These are phyloP conservation scores for Rotaria macrura DNA, from an alignment of 2,888 invertebrate genomes.

Conservation along the genomic window DNA sequence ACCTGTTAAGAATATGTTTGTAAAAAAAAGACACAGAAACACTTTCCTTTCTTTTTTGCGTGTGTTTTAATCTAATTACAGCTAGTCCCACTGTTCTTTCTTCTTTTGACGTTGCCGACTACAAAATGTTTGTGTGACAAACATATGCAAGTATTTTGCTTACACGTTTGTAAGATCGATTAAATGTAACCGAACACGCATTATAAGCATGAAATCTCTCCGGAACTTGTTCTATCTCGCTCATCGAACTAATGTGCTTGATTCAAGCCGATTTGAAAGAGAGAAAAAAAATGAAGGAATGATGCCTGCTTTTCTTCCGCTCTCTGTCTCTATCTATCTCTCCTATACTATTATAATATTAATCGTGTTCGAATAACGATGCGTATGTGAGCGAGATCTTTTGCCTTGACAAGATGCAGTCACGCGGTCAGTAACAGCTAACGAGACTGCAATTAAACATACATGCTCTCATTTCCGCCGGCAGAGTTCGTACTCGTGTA, in stretches of 20 bases:
- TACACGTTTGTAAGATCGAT: neutral
- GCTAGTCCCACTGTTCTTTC: neutral
- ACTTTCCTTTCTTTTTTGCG: neutral
- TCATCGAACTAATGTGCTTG: neutral
- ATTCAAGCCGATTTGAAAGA: neutral
- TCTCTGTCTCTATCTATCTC: neutral
- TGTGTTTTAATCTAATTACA: neutral
- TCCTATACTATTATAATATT: neutral
- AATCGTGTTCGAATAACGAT: neutral
- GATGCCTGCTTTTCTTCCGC: neutral
- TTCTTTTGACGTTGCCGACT: neutral
- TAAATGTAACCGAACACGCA: neutral
- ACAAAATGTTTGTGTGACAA: neutral
- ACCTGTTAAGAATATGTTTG: neutral
- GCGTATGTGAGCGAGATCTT: neutral
- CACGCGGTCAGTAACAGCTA: neutral
- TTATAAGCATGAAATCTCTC: neutral
- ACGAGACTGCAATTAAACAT: neutral
- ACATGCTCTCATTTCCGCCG: neutral
- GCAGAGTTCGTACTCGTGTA: neutral
- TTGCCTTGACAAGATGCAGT: neutral
- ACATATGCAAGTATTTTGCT: neutral
- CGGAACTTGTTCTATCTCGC: neutral
- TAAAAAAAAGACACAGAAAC: neutral
- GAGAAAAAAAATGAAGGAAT: neutral